phyloP scores from a whole-genome alignment of 2,113 vertebrate genomes.

The Parotia lawesii region DNA sequence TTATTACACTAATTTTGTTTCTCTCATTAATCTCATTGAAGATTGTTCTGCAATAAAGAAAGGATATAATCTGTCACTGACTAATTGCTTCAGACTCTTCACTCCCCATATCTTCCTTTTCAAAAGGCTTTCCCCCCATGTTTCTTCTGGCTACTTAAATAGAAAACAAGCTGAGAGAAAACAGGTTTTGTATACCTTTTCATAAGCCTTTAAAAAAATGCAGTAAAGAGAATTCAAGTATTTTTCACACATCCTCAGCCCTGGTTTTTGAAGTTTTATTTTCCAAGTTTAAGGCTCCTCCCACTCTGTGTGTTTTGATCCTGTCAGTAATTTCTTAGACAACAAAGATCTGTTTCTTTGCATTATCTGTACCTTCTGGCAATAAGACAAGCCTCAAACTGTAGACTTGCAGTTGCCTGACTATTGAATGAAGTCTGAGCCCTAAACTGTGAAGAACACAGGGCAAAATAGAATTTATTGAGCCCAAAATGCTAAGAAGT shows the following conservation, averaged over 20 bases:
- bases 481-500: neutral
- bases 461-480: neutral
- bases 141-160: neutral
- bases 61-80: conserved; percentile 20
- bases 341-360: neutral
- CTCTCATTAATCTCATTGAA: conserved; percentile 44
- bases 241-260: neutral
- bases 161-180: neutral
- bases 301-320: neutral
- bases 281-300: neutral
- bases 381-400: neutral
- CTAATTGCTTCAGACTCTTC: conserved; percentile 1
- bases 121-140: neutral
- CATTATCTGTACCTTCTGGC: neutral
- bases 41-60: neutral
- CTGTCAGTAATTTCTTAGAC: neutral
- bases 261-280: neutral
- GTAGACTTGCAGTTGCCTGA: neutral
- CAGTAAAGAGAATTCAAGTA: neutral
- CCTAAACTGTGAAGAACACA: neutral
- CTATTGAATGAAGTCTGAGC: neutral
- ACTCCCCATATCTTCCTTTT: neutral
- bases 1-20: neutral
- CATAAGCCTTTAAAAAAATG: neutral
- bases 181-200: neutral